A percentile compares a stretch with the other conserved stretches of the same genome.
These are phyloP conservation scores for Cuculus canorus DNA, from an alignment of 2,797 vertebrate genomes.

Conservation along the genomic window DNA sequence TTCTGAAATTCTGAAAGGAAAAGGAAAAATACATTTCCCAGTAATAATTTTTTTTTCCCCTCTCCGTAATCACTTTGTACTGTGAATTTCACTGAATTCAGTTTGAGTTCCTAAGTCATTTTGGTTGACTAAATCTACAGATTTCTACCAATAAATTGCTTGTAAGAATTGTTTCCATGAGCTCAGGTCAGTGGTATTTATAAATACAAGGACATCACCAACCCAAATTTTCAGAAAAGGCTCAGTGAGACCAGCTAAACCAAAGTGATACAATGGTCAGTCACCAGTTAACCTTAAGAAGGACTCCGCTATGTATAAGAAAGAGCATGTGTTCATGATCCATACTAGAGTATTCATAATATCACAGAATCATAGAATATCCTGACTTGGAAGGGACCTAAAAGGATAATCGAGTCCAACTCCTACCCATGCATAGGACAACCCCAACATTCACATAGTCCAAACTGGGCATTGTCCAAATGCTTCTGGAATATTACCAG, in stretches of 20 bases:
- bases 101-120: background rate
- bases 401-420: too few species aligned
- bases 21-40: background rate
- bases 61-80: background rate
- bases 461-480: too few species aligned
- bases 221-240: background rate
- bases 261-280: too few species aligned
- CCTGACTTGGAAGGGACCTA: too few species aligned
- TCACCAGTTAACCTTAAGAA: background rate
- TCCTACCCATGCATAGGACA: too few species aligned
- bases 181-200: background rate
- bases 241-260: background rate
- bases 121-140: background rate
- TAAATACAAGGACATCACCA: background rate
- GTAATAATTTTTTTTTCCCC: background rate
- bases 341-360: background rate
- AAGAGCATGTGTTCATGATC: accelerated
- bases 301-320: background rate
- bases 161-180: background rate
- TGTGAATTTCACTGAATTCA: background rate
- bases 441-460: too few species aligned
- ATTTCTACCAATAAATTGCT: background rate
- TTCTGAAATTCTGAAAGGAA: background rate
- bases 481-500: too few species aligned
- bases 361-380: too few species aligned